A percentile compares a stretch with the other conserved stretches of the same genome.
Evolutionary conservation across 2,888 invertebrate species (phyloP).

Genomic region (Amitus sp.): DNA sequence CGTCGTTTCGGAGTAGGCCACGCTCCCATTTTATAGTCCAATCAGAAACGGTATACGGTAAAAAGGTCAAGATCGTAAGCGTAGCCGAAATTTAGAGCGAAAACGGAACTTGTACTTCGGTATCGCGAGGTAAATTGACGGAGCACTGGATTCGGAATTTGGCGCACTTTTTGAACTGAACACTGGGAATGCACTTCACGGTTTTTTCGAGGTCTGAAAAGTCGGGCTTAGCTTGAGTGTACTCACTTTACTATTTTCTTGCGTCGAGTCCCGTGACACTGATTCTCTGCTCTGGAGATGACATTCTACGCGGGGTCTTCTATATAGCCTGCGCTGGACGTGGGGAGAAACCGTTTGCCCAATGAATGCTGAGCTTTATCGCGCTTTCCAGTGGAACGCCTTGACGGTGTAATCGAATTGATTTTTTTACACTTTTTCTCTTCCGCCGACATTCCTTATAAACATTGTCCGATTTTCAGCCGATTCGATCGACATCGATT

Average conservation of each 20-base stretch:
- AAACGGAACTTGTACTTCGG: too few relatives aligned
- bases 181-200: neutral
- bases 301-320: conserved; percentile 63
- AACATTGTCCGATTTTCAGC: neutral
- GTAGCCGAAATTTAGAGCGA: neutral
- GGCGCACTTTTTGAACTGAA: too few relatives aligned
- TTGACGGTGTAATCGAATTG: conserved; percentile 44
- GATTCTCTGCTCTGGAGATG: conserved; percentile 64
- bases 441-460: neutral
- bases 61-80: too few relatives aligned
- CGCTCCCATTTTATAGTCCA: too few relatives aligned
- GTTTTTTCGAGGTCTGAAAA: neutral
- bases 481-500: too few relatives aligned
- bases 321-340: conserved; percentile 60
- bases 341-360: conserved; percentile 59
- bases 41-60: too few relatives aligned
- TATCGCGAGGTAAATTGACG: neutral
- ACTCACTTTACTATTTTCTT: conserved; percentile 52
- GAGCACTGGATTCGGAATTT: too few relatives aligned
- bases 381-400: conserved; percentile 57
- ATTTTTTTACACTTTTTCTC: conserved; percentile 16
- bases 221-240: conserved; percentile 42
- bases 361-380: conserved; percentile 55
- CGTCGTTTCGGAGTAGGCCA: too few relatives aligned
- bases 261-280: conserved; percentile 60